Conservation (phyloP, 2,797 vertebrate genomes). For the Bucorvus abyssinicus region DNA sequence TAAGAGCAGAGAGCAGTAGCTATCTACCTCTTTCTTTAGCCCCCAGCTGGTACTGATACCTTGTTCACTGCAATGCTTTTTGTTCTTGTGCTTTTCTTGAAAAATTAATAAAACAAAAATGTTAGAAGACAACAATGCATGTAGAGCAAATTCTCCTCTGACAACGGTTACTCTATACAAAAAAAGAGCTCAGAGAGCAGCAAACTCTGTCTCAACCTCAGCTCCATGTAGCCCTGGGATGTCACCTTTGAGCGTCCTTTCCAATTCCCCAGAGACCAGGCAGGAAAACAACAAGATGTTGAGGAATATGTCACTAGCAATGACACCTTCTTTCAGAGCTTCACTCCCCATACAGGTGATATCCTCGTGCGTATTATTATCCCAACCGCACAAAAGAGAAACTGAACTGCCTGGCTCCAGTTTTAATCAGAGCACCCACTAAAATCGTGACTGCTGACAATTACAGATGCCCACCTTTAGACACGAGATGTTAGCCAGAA, state of each 20-base stretch:
- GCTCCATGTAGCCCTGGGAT: not conserved
- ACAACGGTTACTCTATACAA: not conserved
- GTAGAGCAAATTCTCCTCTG: constrained; percentile 1
- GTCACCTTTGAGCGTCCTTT: not conserved
- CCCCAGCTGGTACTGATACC: not conserved
- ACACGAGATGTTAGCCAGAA: not conserved
- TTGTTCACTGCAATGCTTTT: not conserved
- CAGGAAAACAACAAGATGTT: not conserved
- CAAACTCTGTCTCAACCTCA: not conserved
- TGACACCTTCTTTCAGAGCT: not conserved
- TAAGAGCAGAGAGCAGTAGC: not conserved
- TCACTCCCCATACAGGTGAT: not conserved
- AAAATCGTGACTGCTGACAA: not conserved
- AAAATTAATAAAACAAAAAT: constrained; percentile 46
- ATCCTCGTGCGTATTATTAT: not conserved
- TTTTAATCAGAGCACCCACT: not conserved
- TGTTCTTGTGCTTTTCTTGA: constrained; percentile 29
- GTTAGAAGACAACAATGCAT: not conserved
- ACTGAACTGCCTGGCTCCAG: not conserved
- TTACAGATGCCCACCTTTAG: not conserved
- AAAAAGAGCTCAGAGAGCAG: not conserved
- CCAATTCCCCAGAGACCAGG: not conserved
- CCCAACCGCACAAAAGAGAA: not conserved
- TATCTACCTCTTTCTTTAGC: not conserved
- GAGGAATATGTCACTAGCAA: not conserved